A percentile compares a stretch with the other conserved stretches of the same genome.
Conservation (phyloP, 2,797 vertebrate genomes). For the Martes flavigula region DNA sequence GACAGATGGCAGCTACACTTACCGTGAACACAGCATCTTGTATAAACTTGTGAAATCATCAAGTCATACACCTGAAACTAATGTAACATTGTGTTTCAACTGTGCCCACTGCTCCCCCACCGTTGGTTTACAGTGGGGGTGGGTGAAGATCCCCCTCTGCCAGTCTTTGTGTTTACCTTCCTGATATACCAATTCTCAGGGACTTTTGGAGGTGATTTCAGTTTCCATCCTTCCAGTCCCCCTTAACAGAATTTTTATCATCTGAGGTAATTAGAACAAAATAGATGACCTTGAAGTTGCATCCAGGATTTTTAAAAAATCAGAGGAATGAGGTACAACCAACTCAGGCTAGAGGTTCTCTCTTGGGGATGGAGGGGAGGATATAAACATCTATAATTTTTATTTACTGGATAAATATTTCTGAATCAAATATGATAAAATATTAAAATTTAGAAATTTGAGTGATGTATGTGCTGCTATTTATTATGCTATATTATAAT, state of each 20-base stretch:
- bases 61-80: background rate
- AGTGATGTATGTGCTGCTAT: background rate
- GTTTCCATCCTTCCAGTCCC: background rate
- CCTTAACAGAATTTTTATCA: background rate
- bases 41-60: background rate
- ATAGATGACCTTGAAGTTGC: background rate
- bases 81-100: background rate
- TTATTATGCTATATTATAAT: background rate
- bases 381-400: background rate
- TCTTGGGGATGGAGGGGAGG: background rate
- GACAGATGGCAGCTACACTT: background rate
- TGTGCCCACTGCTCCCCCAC: background rate
- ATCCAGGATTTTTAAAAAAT: background rate
- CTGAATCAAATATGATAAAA: background rate
- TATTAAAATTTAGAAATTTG: background rate
- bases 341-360: background rate
- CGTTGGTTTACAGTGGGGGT: background rate
- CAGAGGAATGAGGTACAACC: background rate
- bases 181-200: background rate
- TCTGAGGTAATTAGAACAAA: background rate
- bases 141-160: background rate
- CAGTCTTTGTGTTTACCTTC: background rate
- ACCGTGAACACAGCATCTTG: background rate
- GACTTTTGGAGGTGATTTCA: background rate
- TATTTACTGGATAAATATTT: background rate